Evolutionary conservation across 2,113 vertebrate genomes (phyloP).

Genomic region (Myiozetetes cayanensis): DNA sequence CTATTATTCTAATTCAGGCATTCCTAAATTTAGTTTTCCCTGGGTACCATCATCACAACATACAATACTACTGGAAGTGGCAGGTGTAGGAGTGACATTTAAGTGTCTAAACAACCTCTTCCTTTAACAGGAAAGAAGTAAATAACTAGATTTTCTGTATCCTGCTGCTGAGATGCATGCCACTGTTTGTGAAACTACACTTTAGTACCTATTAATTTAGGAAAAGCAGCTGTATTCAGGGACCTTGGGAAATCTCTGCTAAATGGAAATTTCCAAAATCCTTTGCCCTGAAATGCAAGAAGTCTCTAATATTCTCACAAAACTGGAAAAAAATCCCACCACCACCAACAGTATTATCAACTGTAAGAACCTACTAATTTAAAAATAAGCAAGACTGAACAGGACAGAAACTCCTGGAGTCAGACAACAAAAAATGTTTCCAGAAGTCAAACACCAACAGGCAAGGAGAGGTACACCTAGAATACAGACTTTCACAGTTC

Average conservation of each 20-base stretch:
- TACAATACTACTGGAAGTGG: neutral
- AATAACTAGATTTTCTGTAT: neutral
- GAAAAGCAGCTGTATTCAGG: neutral
- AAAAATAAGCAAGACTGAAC: neutral
- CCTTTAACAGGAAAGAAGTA: neutral
- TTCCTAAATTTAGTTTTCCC: conserved; percentile 20
- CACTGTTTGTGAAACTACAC: neutral
- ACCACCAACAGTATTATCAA: neutral
- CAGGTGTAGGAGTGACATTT: conserved; percentile 8
- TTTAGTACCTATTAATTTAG: neutral
- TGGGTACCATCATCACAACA: neutral
- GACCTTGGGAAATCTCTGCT: neutral
- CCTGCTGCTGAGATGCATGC: neutral
- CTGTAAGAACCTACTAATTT: neutral
- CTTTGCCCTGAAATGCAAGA: neutral
- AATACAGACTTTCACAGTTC: neutral
- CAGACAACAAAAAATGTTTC: neutral
- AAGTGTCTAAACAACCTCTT: conserved; percentile 13
- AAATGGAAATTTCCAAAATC: neutral
- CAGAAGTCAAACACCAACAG: neutral
- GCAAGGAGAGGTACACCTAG: neutral
- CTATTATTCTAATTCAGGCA: neutral
- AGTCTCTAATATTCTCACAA: neutral
- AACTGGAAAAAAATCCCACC: neutral
- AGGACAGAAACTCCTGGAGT: neutral